Evolutionary conservation across 2,797 vertebrate genomes (phyloP).

Genomic region (Coccyzus lansbergi): DNA sequence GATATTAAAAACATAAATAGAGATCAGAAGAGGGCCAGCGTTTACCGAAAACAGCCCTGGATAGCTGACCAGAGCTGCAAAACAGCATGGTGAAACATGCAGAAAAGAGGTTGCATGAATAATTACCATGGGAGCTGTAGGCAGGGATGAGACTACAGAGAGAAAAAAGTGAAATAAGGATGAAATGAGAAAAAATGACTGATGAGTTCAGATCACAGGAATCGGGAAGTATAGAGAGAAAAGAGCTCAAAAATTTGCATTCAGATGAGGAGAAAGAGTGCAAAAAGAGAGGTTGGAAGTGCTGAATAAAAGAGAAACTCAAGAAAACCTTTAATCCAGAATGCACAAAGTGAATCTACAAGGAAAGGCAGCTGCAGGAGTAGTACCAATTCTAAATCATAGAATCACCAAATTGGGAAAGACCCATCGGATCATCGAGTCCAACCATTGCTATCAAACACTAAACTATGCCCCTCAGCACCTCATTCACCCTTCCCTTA

Average conservation of each 20-base stretch:
- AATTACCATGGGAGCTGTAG: background rate
- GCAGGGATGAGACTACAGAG: fast-evolving
- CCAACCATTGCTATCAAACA: too few relatives aligned
- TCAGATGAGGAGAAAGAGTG: background rate
- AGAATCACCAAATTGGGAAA: too few relatives aligned
- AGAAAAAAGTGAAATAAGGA: background rate
- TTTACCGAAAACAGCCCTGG: background rate
- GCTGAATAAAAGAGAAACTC: background rate
- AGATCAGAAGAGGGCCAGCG: background rate
- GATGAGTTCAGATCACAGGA: background rate
- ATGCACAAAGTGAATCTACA: background rate
- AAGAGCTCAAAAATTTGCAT: background rate
- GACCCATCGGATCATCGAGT: too few relatives aligned
- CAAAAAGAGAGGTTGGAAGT: background rate
- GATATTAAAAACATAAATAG: background rate
- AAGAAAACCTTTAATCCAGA: background rate
- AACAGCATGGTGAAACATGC: background rate
- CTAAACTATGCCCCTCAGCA: too few relatives aligned
- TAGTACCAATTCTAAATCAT: background rate
- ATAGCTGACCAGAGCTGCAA: background rate
- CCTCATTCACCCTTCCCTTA: too few relatives aligned
- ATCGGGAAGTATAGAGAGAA: background rate
- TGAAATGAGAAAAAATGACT: background rate
- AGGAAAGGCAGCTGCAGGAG: background rate
- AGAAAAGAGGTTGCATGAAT: background rate